Evolutionary conservation across 2,888 invertebrate species (phyloP), one percentile per base, ranked within the genome.

Genomic region (Troides oblongomaculatus): DNA sequence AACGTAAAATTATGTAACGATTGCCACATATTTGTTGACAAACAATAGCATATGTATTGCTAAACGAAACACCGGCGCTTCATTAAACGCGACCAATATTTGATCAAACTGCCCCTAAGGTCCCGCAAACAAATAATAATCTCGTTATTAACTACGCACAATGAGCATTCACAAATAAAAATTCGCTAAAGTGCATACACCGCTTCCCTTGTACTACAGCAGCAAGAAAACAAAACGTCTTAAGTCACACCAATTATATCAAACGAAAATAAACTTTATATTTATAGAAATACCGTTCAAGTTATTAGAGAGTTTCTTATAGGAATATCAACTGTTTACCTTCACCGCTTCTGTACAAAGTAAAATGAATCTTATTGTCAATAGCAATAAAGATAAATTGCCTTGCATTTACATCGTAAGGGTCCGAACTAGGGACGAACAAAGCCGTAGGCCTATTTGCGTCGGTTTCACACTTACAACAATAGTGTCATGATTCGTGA

Each of bases 381-480:
- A 0, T 0, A 0, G 0, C 0, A 0, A 46, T 76, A 82, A 66
- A 72, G 68, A 70, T 10, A 77, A 76, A 75, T 76, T 83, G 2
- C 17, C n/a, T 70, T 77, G 67, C 2, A 6, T 23, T 4, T 1
- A 12, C 18, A 43, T 1, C 30, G 59, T 58, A 71, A 69, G 74
- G 71, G 70, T 72, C 70, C 70, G 68, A 66, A 72, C 69, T 76
- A 76, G 76, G 83, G 85, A 78, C 74, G 79, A 74, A 76, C 74
- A 84, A 84, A 86, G 83, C 86, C 82, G 79, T 81, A 82, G 90
- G 90, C 92, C 90, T 91, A 90, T 92, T 92, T 92, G 90, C 86
- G 92, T 91, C 92, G 91, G 91, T 91, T 92, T 92, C 92, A 91
- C 92, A 92, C 92, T 92, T 92, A 90, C 91, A 92, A 92, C 92